Conservation (phyloP, 2,797 vertebrate species). For the Fistularia commersonii region DNA sequence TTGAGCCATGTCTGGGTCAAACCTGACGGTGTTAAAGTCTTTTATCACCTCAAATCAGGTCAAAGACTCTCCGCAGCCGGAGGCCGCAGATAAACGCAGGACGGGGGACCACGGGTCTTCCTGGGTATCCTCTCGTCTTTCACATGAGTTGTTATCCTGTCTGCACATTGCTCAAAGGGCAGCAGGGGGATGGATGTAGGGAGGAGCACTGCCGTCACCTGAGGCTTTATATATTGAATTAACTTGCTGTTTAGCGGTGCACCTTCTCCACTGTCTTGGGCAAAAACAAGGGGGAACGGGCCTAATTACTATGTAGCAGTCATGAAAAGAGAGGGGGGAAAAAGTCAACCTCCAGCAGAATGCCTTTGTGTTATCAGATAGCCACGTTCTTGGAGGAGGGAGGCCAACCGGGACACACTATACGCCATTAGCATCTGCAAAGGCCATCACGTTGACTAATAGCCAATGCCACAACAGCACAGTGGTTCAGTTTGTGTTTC, state of each 20-base stretch:
- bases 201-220: slow-evolving; percentile 52
- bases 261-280: slow-evolving; percentile 38
- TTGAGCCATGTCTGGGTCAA: slow-evolving; percentile 2
- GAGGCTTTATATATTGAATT: slow-evolving; percentile 53
- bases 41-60: slow-evolving; percentile 38
- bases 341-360: slow-evolving; percentile 78
- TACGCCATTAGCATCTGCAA: slow-evolving; percentile 98
- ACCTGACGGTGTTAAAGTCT: slow-evolving; percentile 44
- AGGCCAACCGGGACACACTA: slow-evolving; percentile 80
- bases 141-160: slow-evolving; percentile 67
- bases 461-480: slow-evolving; percentile 77
- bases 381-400: slow-evolving; percentile 75
- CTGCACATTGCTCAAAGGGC: slow-evolving; percentile 47
- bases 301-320: slow-evolving; percentile 74
- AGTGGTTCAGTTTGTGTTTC: slow-evolving; percentile 91
- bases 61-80: slow-evolving; percentile 42
- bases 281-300: slow-evolving; percentile 55
- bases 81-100: slow-evolving; percentile 68
- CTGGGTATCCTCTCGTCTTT: slow-evolving; percentile 72
- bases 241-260: slow-evolving; percentile 45
- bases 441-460: slow-evolving; percentile 84
- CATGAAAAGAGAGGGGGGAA: slow-evolving; percentile 42
- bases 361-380: slow-evolving; percentile 85
- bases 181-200: slow-evolving; percentile 24
- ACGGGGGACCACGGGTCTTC: slow-evolving; percentile 69